Evolutionary conservation across 2,797 vertebrate genomes (phyloP), one percentile per base, ranked within the genome.

Genomic region (Acanthis flammea): DNA sequence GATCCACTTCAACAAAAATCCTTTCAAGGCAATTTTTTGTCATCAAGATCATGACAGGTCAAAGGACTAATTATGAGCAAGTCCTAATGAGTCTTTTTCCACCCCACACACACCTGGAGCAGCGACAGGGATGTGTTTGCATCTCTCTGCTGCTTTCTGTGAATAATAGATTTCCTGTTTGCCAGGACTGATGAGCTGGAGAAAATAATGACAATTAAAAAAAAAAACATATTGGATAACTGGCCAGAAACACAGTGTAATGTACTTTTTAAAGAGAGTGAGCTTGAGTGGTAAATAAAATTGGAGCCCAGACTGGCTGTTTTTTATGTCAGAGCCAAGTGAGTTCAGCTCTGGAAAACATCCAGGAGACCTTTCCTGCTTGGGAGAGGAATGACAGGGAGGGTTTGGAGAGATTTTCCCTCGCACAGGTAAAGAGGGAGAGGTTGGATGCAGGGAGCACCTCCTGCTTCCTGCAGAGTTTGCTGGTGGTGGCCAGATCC

Each of bases 121-220:
- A 60, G 42, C 0, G 0, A 2, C n/a, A 70, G 63, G 33, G 37
- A 67, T 0, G 0, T 16, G 30, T 82, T 70, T 86, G 63, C 73
- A 84, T 86, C 90, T 92, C 4, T 0, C 39, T 24, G 3, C 39
- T 75, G 17, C 55, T 79, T 42, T 39, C 66, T 19, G 7, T 25
- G 41, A 94, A 35, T 84, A 81, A 91, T 58, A 51, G 71, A 35
- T 89, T 90, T 92, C 58, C 85, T 76, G 39, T 72, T 93, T 50
- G 65, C 71, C 78, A 75, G 76, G 17, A 47, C 42, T 63, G 68
- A 88, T 35, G 54, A 90, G 71, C 66, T 81, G 58, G 66, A 93
- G 39, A 66, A 86, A 96, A 86, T 88, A 74, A 86, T 10, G 35
- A 22, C 48, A 57, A 86, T 31, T 25, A 14, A 74, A 55, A 55